Percentiles rank a stretch among this genome's conserved stretches.
phyloP scores from a whole-genome alignment of 1,140 invertebrate species.

The Schlechtendalia chinensis region DNA sequence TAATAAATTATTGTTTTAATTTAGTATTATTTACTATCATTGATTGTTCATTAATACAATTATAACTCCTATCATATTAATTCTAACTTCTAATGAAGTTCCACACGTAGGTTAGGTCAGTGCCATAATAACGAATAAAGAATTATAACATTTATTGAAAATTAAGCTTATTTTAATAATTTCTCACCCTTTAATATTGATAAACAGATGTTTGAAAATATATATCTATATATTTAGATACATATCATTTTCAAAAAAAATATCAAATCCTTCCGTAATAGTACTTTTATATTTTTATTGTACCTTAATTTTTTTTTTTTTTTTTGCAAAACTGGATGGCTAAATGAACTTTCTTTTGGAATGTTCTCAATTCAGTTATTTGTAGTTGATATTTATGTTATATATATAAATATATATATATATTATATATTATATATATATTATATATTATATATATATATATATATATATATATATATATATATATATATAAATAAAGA shows the following conservation, averaged over 20 bases:
- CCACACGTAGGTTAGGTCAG: slow-evolving; percentile 9
- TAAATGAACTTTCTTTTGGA: neutral
- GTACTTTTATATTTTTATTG: slow-evolving; percentile 14
- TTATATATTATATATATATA: too few species aligned
- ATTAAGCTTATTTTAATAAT: neutral
- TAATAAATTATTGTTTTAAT: neutral
- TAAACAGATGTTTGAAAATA: neutral
- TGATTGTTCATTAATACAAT: neutral
- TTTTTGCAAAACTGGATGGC: slow-evolving; percentile 4
- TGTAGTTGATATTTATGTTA: neutral
- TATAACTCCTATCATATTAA: neutral
- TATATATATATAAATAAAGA: neutral
- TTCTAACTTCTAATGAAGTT: neutral
- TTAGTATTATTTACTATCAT: neutral
- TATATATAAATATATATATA: too few species aligned
- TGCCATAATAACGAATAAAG: slow-evolving; percentile 30
- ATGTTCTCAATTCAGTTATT: neutral
- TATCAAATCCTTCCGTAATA: slow-evolving; percentile 31
- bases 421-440: too few species aligned
- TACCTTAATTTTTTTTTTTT: neutral
- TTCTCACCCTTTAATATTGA: neutral
- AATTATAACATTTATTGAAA: neutral
- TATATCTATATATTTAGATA: slow-evolving; percentile 31
- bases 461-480: neutral
- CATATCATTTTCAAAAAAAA: slow-evolving; percentile 38